Evolutionary conservation across 1,140 invertebrate species (phyloP).

Genomic region (Aphelenchoides fujianensis): DNA sequence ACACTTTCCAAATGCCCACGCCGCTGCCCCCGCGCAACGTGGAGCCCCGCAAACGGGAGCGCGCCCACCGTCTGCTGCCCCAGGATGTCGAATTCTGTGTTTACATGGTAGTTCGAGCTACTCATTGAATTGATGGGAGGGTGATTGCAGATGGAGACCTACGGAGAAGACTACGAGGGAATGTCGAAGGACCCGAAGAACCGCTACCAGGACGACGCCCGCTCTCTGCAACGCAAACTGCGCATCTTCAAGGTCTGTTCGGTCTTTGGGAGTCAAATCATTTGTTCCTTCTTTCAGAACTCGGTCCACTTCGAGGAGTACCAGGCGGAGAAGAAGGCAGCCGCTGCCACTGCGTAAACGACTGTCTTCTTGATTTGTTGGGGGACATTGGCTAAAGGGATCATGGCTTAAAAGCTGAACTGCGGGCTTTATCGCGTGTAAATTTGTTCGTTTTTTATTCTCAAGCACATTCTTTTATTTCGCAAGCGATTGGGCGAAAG

Average conservation of each 20-base stretch:
- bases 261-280: no score
- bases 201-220: conserved; percentile 36
- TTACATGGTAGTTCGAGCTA: no score
- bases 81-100: conserved; percentile 37
- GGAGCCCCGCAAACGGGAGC: conserved; percentile 25
- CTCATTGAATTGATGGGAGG: conserved; percentile 43
- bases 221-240: conserved; percentile 31
- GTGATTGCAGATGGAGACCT: conserved; percentile 40
- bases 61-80: conserved; percentile 29
- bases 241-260: conserved; percentile 35
- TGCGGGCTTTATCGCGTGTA: conserved; percentile 2
- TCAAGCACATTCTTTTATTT: no score
- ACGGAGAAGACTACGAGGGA: conserved; percentile 20
- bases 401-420: no score
- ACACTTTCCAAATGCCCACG: conserved; percentile 17
- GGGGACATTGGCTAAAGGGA: no score
- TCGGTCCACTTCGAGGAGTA: conserved; percentile 36
- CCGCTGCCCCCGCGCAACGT: conserved; percentile 11
- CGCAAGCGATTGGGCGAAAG: no score
- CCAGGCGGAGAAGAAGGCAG: conserved; percentile 11
- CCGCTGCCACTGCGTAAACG: not conserved
- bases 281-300: no score
- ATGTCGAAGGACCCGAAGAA: conserved; percentile 41
- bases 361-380: no score
- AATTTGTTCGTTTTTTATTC: no score